phyloP scores from a whole-genome alignment of 2,797 vertebrate genomes.

The Channa striata region DNA sequence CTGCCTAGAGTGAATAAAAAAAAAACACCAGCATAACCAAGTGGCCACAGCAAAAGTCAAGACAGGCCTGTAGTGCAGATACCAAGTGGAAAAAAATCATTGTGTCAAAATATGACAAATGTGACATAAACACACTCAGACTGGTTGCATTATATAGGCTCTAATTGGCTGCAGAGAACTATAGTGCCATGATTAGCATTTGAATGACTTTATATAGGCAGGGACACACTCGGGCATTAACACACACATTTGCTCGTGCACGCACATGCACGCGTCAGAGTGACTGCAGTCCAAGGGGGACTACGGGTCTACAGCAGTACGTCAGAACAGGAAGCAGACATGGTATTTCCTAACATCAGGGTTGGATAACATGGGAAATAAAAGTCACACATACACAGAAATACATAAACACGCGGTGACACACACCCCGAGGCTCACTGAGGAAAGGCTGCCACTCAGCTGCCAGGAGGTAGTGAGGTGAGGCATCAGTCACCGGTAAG shows the following conservation, averaged over 20 bases:
- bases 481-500: conserved; percentile 63
- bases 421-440: conserved; percentile 48
- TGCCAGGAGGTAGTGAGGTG: conserved; percentile 67
- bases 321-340: conserved; percentile 32
- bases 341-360: conserved; percentile 36
- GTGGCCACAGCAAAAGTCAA: conserved; percentile 17
- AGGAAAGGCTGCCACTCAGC: conserved; percentile 54
- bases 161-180: conserved; percentile 16
- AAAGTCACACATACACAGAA: conserved; percentile 33
- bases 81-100: conserved; percentile 9
- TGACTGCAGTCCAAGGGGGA: conserved; percentile 25
- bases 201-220: not conserved
- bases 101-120: conserved; percentile 11
- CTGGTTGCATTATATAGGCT: not conserved
- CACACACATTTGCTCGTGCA: not conserved
- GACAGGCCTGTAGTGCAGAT: conserved; percentile 1
- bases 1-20: conserved; percentile 3
- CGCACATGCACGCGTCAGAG: conserved; percentile 7
- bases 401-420: conserved; percentile 17
- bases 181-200: conserved; percentile 22
- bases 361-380: conserved; percentile 39
- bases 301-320: conserved; percentile 9
- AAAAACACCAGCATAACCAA: conserved; percentile 4
- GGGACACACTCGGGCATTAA: not conserved
- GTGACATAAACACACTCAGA: not conserved